Conservation (phyloP, 2,113 vertebrate genomes). For the Paradoxurus hermaphroditus region DNA sequence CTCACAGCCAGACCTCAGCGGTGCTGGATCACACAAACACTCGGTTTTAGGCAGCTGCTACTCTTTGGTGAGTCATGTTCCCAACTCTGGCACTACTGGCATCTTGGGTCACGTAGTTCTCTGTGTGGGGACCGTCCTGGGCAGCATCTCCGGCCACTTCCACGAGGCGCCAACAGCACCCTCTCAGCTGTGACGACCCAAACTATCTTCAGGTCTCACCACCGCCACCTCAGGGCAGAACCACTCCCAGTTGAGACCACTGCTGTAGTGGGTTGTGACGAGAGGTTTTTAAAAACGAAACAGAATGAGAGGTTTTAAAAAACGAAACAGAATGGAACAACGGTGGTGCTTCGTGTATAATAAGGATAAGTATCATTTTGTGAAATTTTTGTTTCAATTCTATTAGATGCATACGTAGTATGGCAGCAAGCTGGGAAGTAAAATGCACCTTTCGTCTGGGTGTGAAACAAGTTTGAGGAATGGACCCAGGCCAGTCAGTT, state of each 20-base stretch:
- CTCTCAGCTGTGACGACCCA: not conserved
- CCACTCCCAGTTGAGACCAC: not conserved
- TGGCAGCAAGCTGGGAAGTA: not conserved
- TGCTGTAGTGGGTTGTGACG: not conserved
- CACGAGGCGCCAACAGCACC: not conserved
- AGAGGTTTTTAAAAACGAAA: not conserved
- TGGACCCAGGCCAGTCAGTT: not conserved
- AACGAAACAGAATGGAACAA: not conserved
- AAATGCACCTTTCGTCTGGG: not conserved
- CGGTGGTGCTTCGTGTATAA: not conserved
- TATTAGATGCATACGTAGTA: not conserved
- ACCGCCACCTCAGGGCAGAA: not conserved
- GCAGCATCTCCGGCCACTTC: not conserved
- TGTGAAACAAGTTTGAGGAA: not conserved
- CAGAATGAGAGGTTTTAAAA: not conserved
- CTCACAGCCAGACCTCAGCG: not conserved
- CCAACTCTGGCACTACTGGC: not conserved
- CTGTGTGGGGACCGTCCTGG: not conserved
- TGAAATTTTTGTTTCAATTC: not conserved
- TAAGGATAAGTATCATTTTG: not conserved
- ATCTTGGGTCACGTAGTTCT: not conserved
- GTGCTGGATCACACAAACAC: not conserved
- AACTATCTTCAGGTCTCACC: not conserved
- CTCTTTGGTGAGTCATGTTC: not conserved
- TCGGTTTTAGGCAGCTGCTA: not conserved